These are phyloP conservation scores for Agelaius tricolor DNA, from an alignment of 2,113 vertebrate species.

Conservation along the genomic window DNA sequence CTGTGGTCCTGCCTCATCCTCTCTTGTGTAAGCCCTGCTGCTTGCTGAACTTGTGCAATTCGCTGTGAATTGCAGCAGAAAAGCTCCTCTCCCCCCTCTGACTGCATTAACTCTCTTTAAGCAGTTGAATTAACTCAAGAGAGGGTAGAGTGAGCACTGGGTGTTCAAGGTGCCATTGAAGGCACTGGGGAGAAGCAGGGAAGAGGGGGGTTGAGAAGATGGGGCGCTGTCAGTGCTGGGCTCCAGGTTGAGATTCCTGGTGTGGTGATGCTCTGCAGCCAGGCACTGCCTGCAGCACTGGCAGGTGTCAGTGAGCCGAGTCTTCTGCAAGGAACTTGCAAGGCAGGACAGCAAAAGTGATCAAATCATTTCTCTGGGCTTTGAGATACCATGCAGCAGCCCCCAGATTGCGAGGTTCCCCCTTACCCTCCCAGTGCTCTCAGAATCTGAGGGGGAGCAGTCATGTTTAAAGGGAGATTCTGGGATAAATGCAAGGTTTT, in stretches of 20 bases:
- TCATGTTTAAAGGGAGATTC: background rate
- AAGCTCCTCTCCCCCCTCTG: rapidly evolving
- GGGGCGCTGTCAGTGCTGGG: rapidly evolving
- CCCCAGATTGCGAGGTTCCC: rapidly evolving
- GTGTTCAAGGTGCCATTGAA: rapidly evolving
- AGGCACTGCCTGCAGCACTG: background rate
- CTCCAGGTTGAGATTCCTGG: background rate
- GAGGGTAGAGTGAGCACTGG: background rate
- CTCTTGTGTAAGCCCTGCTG: background rate
- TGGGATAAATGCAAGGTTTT: background rate
- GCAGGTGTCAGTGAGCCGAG: background rate
- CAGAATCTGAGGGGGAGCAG: background rate
- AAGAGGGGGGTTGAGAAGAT: background rate
- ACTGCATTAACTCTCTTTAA: background rate
- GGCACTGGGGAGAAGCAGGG: rapidly evolving
- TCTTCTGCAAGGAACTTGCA: background rate
- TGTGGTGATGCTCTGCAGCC: background rate
- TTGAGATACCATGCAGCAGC: background rate
- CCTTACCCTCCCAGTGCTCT: background rate
- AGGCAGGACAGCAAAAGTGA: background rate
- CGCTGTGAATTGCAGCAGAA: background rate
- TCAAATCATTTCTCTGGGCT: background rate
- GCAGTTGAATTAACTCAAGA: background rate
- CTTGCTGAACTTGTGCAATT: background rate
- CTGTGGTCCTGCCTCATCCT: background rate